Percentiles rank a stretch among this genome's conserved stretches.
These are phyloP conservation scores for Lasioglossum marginatum DNA, from an alignment of 2,888 invertebrate species.

Conservation along the genomic window DNA sequence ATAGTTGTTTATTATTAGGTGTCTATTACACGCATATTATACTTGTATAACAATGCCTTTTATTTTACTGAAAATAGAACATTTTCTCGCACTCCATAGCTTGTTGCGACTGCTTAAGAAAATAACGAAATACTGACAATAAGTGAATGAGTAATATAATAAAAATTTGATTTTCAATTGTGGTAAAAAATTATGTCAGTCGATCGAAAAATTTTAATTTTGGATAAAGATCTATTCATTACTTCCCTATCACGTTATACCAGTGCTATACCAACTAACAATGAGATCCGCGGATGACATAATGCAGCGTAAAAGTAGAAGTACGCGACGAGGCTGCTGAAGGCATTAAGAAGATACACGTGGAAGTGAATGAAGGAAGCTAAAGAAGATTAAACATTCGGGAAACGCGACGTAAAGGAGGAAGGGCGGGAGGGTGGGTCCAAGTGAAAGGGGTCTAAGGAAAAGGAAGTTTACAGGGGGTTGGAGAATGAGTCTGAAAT, in stretches of 20 bases:
- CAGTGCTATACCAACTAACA: neutral
- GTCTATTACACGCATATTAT: neutral
- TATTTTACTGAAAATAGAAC: neutral
- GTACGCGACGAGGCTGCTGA: neutral
- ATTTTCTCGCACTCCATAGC: neutral
- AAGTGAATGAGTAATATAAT: neutral
- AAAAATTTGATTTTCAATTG: neutral
- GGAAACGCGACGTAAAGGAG: neutral
- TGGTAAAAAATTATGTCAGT: neutral
- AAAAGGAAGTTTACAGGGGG: neutral
- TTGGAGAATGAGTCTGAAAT: conserved; percentile 6
- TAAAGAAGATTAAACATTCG: neutral
- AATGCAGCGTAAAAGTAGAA: neutral
- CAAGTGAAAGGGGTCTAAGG: neutral
- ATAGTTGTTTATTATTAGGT: neutral
- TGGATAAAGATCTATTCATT: neutral
- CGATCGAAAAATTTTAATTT: too few species aligned
- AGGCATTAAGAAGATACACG: neutral
- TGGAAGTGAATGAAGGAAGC: neutral
- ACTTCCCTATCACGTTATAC: neutral
- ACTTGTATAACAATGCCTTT: neutral
- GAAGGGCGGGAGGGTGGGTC: neutral
- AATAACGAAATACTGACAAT: neutral
- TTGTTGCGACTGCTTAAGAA: neutral
- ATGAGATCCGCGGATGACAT: neutral